These are phyloP conservation scores for Netelia virgata DNA, from an alignment of 2,888 invertebrate genomes.

Conservation along the genomic window DNA sequence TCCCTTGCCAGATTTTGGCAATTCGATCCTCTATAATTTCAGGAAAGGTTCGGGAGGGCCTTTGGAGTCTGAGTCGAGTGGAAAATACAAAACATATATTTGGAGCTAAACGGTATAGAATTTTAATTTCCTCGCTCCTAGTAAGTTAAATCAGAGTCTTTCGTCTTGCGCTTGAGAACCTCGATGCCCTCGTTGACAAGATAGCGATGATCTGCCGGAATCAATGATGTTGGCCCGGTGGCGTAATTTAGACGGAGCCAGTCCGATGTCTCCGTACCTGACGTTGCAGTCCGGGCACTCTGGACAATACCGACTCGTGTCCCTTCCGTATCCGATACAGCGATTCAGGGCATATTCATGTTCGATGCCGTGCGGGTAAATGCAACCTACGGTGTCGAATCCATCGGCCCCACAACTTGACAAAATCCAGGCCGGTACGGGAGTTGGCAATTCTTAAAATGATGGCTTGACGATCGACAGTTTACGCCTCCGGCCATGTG, in stretches of 20 bases:
- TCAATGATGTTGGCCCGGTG: constrained; percentile 32
- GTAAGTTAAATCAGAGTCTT: no score
- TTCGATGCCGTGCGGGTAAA: constrained; percentile 45
- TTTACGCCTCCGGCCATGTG: constrained; percentile 40
- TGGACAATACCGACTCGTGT: constrained; percentile 28
- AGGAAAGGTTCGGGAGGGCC: no score
- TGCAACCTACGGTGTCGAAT: constrained; percentile 34
- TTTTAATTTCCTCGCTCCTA: no score
- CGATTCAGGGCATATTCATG: constrained; percentile 27
- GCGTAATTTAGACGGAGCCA: constrained; percentile 39
- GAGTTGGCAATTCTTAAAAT: constrained; percentile 24
- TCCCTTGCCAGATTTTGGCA: no score
- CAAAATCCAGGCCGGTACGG: constrained; percentile 43
- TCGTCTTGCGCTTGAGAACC: neutral
- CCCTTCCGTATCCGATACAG: constrained; percentile 28
- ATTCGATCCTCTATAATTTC: no score
- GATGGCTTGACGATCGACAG: constrained; percentile 17
- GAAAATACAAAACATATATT: no score
- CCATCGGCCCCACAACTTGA: constrained; percentile 42
- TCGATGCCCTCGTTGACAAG: constrained; percentile 28
- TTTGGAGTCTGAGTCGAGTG: no score
- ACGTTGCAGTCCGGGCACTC: constrained; percentile 55
- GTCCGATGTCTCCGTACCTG: constrained; percentile 36
- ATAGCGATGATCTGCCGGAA: constrained; percentile 39
- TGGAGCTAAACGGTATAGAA: no score